phyloP scores from a whole-genome alignment of 2,113 vertebrate genomes.

The Chaetorhynchus papuensis region DNA sequence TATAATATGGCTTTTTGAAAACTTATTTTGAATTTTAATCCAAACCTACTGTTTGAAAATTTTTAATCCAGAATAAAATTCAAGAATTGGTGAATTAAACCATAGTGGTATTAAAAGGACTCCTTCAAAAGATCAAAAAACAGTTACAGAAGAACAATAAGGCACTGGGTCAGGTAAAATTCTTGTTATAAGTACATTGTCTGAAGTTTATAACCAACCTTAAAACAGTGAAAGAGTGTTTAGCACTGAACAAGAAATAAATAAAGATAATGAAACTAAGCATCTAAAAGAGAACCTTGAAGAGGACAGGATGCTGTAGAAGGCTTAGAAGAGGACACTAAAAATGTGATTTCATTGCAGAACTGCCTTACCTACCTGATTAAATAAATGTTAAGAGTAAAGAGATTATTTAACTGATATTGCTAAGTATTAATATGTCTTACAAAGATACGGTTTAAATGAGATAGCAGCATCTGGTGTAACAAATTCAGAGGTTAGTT shows the following conservation, averaged over 20 bases:
- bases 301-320: neutral
- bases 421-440: neutral
- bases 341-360: neutral
- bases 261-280: neutral
- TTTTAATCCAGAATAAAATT: neutral
- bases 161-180: neutral
- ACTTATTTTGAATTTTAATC: neutral
- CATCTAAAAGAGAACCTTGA: neutral
- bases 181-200: neutral
- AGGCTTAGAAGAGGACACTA: neutral
- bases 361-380: neutral
- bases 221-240: neutral
- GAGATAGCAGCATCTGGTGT: neutral
- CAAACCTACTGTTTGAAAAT: neutral
- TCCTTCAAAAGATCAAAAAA: neutral
- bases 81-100: neutral
- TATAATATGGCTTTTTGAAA: neutral
- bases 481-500: constrained; percentile 12
- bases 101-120: neutral
- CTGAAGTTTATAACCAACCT: neutral
- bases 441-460: neutral
- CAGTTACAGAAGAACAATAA: neutral
- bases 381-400: neutral
- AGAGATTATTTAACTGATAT: neutral
- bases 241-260: neutral